Evolutionary conservation across 2,888 invertebrate genomes (phyloP).

Genomic region (Epirrhoe tristata): DNA sequence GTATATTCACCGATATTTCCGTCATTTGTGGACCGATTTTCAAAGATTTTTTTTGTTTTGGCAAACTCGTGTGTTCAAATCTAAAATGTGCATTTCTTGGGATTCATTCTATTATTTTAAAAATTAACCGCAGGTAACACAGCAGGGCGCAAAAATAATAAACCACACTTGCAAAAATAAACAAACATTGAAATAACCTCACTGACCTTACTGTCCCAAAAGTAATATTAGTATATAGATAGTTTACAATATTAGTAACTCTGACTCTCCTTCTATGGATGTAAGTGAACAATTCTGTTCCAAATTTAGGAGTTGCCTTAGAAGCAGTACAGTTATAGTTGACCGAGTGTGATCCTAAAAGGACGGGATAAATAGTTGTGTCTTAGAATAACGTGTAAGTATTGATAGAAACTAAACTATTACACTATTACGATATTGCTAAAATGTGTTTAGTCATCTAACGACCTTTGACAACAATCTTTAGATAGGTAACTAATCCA

Average conservation of each 20-base stretch:
- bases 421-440: too few relatives aligned
- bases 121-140: too few relatives aligned
- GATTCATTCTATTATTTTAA: too few relatives aligned
- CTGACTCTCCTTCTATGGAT: slow-evolving; percentile 46
- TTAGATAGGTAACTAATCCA: too few relatives aligned
- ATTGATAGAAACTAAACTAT: too few relatives aligned
- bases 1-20: too few relatives aligned
- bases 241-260: slow-evolving; percentile 41
- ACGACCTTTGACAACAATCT: too few relatives aligned
- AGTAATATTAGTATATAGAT: slow-evolving; percentile 11
- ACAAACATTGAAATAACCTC: background rate
- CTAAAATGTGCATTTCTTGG: too few relatives aligned
- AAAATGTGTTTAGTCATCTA: too few relatives aligned
- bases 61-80: too few relatives aligned
- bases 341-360: slow-evolving; percentile 56
- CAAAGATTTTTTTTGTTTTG: too few relatives aligned
- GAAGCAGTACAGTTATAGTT: slow-evolving; percentile 65
- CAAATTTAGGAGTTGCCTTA: slow-evolving; percentile 49
- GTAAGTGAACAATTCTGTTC: slow-evolving; percentile 57
- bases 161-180: background rate
- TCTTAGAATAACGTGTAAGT: slow-evolving; percentile 24
- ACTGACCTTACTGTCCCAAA: background rate
- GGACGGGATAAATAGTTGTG: slow-evolving; percentile 27
- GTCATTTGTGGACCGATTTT: too few relatives aligned
- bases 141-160: background rate